Evolutionary conservation across 2,797 vertebrate genomes (phyloP).

Genomic region (Epinephelus awoara): DNA sequence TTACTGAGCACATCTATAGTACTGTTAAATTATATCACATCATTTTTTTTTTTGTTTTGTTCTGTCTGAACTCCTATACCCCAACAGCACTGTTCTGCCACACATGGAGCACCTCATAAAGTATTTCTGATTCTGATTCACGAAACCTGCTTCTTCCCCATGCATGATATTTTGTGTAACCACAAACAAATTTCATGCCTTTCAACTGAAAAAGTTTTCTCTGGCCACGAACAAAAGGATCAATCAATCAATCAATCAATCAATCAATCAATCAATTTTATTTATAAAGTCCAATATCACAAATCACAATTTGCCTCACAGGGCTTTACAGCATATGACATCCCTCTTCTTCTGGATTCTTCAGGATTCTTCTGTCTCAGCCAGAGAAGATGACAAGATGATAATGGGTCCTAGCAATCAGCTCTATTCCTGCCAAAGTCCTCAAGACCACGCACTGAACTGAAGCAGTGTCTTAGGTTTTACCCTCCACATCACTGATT

Average conservation of each 20-base stretch:
- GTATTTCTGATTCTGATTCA: neutral
- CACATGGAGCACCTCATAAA: neutral
- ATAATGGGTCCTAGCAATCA: neutral
- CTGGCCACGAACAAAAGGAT: conserved; percentile 11
- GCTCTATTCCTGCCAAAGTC: conserved; percentile 8
- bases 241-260: too few relatives aligned
- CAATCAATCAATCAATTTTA: too few relatives aligned
- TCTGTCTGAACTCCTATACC: neutral
- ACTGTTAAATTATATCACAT: conserved; percentile 23
- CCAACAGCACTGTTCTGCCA: neutral
- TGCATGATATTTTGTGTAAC: neutral
- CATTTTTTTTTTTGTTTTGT: conserved; percentile 7
- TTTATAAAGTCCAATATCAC: too few relatives aligned
- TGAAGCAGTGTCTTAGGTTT: conserved; percentile 12
- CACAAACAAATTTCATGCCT: conserved; percentile 11
- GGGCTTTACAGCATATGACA: too few relatives aligned
- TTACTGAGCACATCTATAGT: conserved; percentile 36
- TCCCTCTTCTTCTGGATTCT: too few relatives aligned
- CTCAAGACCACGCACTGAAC: conserved; percentile 15
- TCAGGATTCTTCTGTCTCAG: conserved; percentile 4
- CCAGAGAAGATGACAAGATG: conserved; percentile 7
- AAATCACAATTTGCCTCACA: too few relatives aligned
- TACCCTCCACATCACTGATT: neutral
- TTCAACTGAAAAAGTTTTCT: conserved; percentile 7
- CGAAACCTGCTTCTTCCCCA: neutral